Evolutionary conservation across 2,113 vertebrate genomes (phyloP).

Genomic region (Potamarius usumacintae): DNA sequence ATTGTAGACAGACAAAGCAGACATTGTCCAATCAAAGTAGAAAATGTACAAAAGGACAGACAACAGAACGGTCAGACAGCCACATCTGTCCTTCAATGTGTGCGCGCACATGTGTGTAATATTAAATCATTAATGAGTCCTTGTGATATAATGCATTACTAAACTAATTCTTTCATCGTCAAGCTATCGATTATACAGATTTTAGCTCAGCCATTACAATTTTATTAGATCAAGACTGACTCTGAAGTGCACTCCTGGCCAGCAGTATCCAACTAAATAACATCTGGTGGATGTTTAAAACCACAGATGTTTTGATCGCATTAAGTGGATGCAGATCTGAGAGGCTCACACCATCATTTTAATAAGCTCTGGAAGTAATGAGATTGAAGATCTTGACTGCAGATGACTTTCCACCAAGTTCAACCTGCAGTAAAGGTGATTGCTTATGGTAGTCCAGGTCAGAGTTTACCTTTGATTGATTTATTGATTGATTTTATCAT

Average conservation of each 20-base stretch:
- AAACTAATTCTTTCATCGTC: background rate
- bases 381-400: background rate
- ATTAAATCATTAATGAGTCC: background rate
- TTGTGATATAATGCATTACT: background rate
- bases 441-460: background rate
- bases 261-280: background rate
- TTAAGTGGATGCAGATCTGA: background rate
- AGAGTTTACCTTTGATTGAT: background rate
- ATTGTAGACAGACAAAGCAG: background rate
- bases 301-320: background rate
- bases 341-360: background rate
- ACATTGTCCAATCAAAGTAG: background rate
- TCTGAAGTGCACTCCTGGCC: background rate
- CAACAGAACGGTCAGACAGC: background rate
- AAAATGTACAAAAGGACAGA: background rate
- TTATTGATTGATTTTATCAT: no score
- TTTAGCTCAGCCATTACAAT: background rate
- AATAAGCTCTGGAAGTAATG: background rate
- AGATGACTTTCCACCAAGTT: background rate
- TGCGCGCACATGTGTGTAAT: background rate
- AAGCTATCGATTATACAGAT: no score
- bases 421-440: background rate
- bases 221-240: background rate
- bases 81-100: background rate
- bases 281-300: background rate